Base-by-base conservation (phyloP, 2,113 vertebrate species). In the Catharus minimus region DNA sequence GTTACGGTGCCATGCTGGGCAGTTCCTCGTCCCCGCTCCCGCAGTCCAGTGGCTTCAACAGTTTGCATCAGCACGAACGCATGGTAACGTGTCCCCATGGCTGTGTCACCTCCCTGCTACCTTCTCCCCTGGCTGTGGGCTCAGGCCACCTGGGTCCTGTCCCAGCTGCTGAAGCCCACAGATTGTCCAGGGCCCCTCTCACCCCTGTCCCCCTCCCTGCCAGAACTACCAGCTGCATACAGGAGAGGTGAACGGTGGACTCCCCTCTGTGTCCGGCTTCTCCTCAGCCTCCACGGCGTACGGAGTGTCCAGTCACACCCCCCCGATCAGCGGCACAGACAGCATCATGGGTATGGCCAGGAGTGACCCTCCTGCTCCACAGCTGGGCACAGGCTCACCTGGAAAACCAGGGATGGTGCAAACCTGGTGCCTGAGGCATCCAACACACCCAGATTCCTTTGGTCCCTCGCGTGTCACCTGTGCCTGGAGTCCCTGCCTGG, bases 221-320 rank as follows among this genome's bases (percentile, higher is more conserved):
- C 95, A 99, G 98, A 98, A 98, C 97, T 99, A 99, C 97, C 98
- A 98, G 96, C 98, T 99, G 91, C 99, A 99, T 5, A 97, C 98
- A 76, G 98, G 98, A 7, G 99, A 99, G 91, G 98, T 99, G 66
- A 99, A 99, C 0, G 98, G 99, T 0, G 95, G 96, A 2, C 97
- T 99, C 17, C 98, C 98, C 1, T 96, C 98, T 0, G 96, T 97
- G 81, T 89, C 98, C 32, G 97, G 98, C 95, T 99, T 99, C 93
- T 98, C 99, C 89, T 96, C 98, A 0, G 95, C 98, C 58, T 97
- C 98, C 26, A 86, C 98, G 7, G 98, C 98, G 1, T 98, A 98
- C 11, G 98, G 98, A 1, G 97, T 98, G 82, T 98, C 99, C 95
- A 98, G 98, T 91, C 99, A 99, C 94, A 98, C 99, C 0, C 98